A percentile compares a stretch with the other conserved stretches of the same genome.
Conservation (phyloP, 2,113 vertebrate genomes). For the Turnix velox region DNA sequence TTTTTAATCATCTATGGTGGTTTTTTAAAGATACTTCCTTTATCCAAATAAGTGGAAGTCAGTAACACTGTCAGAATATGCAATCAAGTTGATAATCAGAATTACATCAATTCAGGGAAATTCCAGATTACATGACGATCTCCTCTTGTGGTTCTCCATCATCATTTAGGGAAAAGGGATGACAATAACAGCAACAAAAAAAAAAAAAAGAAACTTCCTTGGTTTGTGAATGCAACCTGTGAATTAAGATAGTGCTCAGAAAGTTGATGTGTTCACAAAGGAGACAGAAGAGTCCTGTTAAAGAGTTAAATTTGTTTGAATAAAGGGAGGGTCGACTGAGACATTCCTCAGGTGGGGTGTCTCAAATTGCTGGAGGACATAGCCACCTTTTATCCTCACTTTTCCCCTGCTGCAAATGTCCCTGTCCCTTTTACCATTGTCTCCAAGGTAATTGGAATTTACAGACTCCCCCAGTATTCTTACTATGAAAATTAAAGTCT, state of each 20-base stretch:
- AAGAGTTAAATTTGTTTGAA: too few relatives aligned
- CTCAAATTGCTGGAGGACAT: too few relatives aligned
- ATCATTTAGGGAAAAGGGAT: background rate
- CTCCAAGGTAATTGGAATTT: too few relatives aligned
- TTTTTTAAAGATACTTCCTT: background rate
- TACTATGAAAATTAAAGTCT: too few relatives aligned
- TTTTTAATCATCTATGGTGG: background rate
- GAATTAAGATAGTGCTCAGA: background rate
- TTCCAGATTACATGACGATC: background rate
- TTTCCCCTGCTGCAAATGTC: too few relatives aligned
- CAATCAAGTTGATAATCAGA: background rate
- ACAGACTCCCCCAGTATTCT: too few relatives aligned
- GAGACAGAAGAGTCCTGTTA: too few relatives aligned
- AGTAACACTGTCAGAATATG: background rate
- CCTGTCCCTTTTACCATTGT: too few relatives aligned
- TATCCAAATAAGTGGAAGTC: background rate
- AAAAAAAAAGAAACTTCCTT: background rate
- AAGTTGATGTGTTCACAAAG: too few relatives aligned
- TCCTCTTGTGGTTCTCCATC: background rate
- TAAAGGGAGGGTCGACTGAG: too few relatives aligned
- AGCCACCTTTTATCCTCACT: too few relatives aligned
- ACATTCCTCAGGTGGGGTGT: too few relatives aligned
- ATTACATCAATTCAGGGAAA: background rate
- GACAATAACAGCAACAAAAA: rapidly evolving
- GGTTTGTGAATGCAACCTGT: background rate